Conservation (phyloP, 1,140 invertebrate genomes). For the Himalopsyche phryganea region DNA sequence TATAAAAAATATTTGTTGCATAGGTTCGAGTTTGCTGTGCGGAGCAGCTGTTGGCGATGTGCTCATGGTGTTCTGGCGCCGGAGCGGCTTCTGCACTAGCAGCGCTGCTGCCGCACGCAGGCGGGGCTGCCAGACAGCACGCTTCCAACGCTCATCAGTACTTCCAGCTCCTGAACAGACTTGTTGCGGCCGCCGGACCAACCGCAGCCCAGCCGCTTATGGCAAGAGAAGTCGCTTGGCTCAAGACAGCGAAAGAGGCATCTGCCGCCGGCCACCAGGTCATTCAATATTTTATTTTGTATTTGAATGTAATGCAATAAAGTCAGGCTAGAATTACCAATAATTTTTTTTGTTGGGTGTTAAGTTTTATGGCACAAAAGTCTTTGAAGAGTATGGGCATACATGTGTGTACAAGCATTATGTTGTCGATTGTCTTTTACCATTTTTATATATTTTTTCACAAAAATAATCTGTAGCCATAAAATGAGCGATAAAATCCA, state of each 20-base stretch:
- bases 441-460: too few species aligned
- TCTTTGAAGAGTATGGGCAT: too few species aligned
- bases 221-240: conserved; percentile 40
- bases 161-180: conserved; percentile 46
- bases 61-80: conserved; percentile 43
- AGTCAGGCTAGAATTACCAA: too few species aligned
- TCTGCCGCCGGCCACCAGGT: conserved; percentile 21
- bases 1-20: neutral
- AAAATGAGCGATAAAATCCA: too few species aligned
- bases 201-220: conserved; percentile 37
- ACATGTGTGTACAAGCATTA: too few species aligned
- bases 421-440: too few species aligned
- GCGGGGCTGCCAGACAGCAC: conserved; percentile 38
- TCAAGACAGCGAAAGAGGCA: conserved; percentile 38
- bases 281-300: neutral
- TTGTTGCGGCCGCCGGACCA: conserved; percentile 45
- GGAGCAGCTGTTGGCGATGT: conserved; percentile 47
- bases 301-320: neutral
- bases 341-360: too few species aligned
- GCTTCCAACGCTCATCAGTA: conserved; percentile 46
- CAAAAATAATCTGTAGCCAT: too few species aligned
- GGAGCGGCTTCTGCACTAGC: conserved; percentile 34
- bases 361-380: too few species aligned
- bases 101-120: conserved; percentile 30
- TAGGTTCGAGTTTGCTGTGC: conserved; percentile 48